Evolutionary conservation across 1,140 invertebrate species (phyloP).

Genomic region (Eciton burchellii): DNA sequence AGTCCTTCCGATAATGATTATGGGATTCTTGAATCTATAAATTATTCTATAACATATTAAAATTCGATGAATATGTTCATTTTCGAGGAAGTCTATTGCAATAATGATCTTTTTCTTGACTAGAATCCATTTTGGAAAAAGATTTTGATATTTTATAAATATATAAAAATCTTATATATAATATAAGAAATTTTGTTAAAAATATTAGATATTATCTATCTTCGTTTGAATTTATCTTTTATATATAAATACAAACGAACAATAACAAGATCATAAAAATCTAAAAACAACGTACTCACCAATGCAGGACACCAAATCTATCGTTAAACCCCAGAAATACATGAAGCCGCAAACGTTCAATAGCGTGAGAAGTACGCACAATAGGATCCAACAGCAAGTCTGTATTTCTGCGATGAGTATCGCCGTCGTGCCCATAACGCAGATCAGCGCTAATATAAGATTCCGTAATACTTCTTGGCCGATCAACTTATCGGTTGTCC

Average conservation of each 20-base stretch:
- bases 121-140: neutral
- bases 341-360: constrained; percentile 94
- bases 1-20: too few relatives aligned
- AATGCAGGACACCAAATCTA: constrained; percentile 95
- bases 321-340: constrained; percentile 93
- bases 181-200: neutral
- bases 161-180: neutral
- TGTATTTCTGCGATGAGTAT: constrained; percentile 93
- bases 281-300: constrained; percentile 78
- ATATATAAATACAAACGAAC: neutral
- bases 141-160: neutral
- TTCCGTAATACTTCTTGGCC: constrained; percentile 92
- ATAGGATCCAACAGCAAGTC: constrained; percentile 92
- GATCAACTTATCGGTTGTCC: constrained; percentile 93
- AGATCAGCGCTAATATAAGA: constrained; percentile 91
- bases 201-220: too few relatives aligned
- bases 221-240: constrained; percentile 26
- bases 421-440: constrained; percentile 93
- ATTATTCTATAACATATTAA: too few relatives aligned
- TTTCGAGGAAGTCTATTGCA: too few relatives aligned
- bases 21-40: too few relatives aligned
- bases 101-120: neutral
- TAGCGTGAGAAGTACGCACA: constrained; percentile 92
- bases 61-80: too few relatives aligned
- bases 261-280: neutral